Conservation (phyloP, 2,888 invertebrate genomes). For the Diaphora mendica region DNA sequence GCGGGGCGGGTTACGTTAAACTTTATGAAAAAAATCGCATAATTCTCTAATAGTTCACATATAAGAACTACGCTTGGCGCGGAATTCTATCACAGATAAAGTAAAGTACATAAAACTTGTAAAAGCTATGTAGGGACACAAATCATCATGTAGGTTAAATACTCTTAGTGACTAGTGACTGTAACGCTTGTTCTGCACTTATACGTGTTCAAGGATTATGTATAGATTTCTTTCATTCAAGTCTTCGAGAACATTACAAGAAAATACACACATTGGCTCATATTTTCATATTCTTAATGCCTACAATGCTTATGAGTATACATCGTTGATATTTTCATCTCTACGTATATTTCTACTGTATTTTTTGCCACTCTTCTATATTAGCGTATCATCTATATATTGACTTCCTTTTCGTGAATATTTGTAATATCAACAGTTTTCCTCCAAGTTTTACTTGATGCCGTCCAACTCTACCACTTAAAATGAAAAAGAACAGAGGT, state of each 20-base stretch:
- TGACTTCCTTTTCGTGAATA: neutral
- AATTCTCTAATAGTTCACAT: conserved; percentile 39
- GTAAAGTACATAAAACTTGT: neutral
- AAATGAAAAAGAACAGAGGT: neutral
- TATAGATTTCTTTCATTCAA: too few relatives aligned
- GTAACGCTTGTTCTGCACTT: too few relatives aligned
- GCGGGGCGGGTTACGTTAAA: conserved; percentile 45
- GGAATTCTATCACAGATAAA: neutral
- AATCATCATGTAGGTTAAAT: neutral
- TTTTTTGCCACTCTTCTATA: neutral
- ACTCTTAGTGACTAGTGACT: too few relatives aligned
- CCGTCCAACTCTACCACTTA: neutral
- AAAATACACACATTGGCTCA: too few relatives aligned
- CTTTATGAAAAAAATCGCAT: conserved; percentile 59
- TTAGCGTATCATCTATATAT: neutral
- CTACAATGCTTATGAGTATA: too few relatives aligned
- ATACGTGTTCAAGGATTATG: too few relatives aligned
- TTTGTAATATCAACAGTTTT: neutral
- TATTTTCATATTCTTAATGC: too few relatives aligned
- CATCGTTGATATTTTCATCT: neutral
- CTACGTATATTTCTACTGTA: neutral
- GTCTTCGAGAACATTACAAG: too few relatives aligned
- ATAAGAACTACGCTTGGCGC: conserved; percentile 6
- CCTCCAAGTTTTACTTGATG: neutral
- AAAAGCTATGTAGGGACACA: neutral